Conservation (phyloP, 2,888 invertebrate species). For the Lithodes maja region DNA sequence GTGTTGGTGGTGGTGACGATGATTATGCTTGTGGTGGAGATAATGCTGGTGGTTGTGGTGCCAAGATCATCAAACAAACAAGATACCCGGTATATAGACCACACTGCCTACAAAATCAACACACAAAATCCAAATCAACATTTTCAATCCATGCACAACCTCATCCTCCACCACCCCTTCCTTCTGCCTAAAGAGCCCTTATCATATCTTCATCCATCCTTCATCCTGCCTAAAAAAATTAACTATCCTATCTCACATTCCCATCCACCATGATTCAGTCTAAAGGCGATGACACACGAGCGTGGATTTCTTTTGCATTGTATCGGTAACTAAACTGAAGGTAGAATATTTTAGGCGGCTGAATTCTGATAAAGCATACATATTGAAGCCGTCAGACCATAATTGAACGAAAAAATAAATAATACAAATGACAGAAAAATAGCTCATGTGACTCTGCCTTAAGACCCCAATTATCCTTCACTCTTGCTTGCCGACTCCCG, state of each 20-base stretch:
- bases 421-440: too few relatives aligned
- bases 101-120: background rate
- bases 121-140: background rate
- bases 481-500: background rate
- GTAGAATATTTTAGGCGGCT: too few relatives aligned
- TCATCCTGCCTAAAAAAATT: background rate
- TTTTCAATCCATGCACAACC: background rate
- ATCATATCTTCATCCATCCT: background rate
- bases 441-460: too few relatives aligned
- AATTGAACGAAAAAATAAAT: too few relatives aligned
- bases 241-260: background rate
- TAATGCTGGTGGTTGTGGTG: background rate
- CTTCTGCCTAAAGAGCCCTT: background rate
- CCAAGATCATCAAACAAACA: background rate
- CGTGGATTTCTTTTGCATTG: too few relatives aligned
- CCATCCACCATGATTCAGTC: background rate
- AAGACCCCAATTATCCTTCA: too few relatives aligned
- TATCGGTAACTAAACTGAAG: too few relatives aligned
- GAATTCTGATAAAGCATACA: too few relatives aligned
- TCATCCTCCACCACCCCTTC: background rate
- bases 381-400: too few relatives aligned
- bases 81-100: background rate
- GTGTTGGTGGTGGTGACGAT: background rate
- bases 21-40: background rate
- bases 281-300: too few relatives aligned